Base-by-base conservation (phyloP, 2,797 vertebrate genomes). In the Lepus oiostolus region DNA sequence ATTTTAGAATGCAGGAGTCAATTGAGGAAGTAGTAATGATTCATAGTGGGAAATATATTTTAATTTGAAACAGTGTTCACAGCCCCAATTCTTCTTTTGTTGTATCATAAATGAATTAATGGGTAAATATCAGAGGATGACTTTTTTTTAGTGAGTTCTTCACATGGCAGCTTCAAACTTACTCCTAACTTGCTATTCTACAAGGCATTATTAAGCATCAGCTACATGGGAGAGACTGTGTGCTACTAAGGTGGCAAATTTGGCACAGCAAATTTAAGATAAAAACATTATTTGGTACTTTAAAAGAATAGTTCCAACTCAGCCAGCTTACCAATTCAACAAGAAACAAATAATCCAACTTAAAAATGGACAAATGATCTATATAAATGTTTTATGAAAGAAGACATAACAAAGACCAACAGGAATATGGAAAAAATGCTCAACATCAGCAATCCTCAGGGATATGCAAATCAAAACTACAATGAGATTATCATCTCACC, bases 81-180 rank as follows among this genome's bases (percentile, higher is more conserved):
- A 65, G 10, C 3, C 28, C 11, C 4, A 17, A 28, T 50, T 60
- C 91, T 89, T 52, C 58, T 87, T 82, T 74, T 63, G 19, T 58
- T 35, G 10, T 65, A 89, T 77, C 32, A 74, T 4, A 93, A 96
- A 68, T 52, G 60, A 84, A 80, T 89, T 74, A 94, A 22, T 80
- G 62, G 42, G 3, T 94, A 7, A 67, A 76, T 68, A 52, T 77
- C 63, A 91, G 24, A 91, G n/a, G 22, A 38, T 38, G 62, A 16
- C 26, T 10, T 88, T 26, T 93, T 32, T 76, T 16, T 81, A 67
- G 63, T 76, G 76, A 91, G 67, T 86, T 67, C 62, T 85, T 85
- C 52, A 72, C 32, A 71, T 17, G 63, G 19, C 4, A 76, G 58
- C 28, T 62, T 90, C 84, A 58, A 79, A 60, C 6, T 63, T 26